Evolutionary conservation across 2,113 vertebrate species (phyloP).

Genomic region (Pavo muticus): DNA sequence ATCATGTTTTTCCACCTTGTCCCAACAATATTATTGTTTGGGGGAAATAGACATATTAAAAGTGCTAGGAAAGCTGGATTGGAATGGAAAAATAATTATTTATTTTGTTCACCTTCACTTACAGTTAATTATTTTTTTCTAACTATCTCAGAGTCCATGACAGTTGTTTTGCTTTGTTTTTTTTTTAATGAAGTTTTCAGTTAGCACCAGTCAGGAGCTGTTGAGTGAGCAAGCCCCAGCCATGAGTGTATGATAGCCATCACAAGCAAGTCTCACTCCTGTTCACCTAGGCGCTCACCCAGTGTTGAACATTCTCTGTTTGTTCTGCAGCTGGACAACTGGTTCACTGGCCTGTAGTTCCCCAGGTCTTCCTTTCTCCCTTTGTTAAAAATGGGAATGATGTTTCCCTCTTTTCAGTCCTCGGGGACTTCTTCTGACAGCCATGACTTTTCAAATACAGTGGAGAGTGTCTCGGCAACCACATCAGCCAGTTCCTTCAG

Average conservation of each 20-base stretch:
- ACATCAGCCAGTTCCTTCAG: too few species aligned
- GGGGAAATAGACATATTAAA: not conserved
- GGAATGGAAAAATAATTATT: not conserved
- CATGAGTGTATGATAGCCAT: not conserved
- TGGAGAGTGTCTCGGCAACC: too few species aligned
- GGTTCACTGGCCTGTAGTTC: too few species aligned
- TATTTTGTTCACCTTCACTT: not conserved
- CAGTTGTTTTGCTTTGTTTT: too few species aligned
- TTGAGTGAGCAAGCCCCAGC: not conserved
- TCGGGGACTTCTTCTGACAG: too few species aligned
- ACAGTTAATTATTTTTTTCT: not conserved
- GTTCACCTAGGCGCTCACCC: not conserved
- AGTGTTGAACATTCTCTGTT: not conserved
- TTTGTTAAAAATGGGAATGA: too few species aligned
- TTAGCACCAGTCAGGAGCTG: not conserved
- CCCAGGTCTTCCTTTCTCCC: too few species aligned
- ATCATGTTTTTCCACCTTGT: not conserved
- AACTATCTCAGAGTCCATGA: not conserved
- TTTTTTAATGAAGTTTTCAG: not conserved
- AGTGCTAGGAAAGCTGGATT: not conserved
- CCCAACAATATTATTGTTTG: not conserved
- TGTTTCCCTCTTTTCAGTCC: too few species aligned
- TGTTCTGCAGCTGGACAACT: not conserved
- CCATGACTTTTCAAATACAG: too few species aligned
- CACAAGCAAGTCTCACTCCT: not conserved